phyloP scores from a whole-genome alignment of 2,113 vertebrate genomes.

The Ornithorhynchus anatinus region DNA sequence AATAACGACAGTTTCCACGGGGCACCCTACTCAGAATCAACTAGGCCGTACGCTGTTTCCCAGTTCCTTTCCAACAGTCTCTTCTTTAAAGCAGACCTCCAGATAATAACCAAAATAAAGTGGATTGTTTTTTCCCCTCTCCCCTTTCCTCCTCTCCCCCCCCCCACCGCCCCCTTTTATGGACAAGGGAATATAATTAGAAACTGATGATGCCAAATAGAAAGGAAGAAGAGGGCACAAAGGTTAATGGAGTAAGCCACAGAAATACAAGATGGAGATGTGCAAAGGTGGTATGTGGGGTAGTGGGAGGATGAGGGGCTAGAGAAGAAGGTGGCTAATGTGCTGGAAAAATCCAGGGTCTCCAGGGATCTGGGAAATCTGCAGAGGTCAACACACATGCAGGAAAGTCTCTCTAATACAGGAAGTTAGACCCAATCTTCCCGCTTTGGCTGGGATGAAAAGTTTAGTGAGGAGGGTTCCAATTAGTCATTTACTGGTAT shows the following conservation, averaged over 20 bases:
- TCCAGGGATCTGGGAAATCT: not conserved
- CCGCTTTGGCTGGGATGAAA: not conserved
- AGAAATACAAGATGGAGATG: no score
- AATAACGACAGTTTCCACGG: not conserved
- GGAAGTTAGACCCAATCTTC: not conserved
- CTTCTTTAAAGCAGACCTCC: not conserved
- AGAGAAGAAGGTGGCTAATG: not conserved
- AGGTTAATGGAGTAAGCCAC: no score
- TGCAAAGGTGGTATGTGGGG: no score
- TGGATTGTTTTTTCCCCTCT: not conserved
- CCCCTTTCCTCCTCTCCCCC: not conserved
- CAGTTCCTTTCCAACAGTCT: not conserved
- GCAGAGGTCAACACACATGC: not conserved
- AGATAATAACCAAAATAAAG: not conserved
- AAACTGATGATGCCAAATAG: fast-evolving
- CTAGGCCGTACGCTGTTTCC: not conserved
- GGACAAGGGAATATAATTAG: not conserved
- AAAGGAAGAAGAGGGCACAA: not conserved
- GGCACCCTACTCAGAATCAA: fast-evolving
- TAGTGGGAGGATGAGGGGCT: not conserved
- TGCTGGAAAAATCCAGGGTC: not conserved
- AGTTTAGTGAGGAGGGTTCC: not conserved
- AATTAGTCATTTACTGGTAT: no score
- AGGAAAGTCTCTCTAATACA: not conserved
- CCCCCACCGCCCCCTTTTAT: not conserved